Base-by-base conservation (phyloP, 2,113 vertebrate species). In the Mola mola region DNA sequence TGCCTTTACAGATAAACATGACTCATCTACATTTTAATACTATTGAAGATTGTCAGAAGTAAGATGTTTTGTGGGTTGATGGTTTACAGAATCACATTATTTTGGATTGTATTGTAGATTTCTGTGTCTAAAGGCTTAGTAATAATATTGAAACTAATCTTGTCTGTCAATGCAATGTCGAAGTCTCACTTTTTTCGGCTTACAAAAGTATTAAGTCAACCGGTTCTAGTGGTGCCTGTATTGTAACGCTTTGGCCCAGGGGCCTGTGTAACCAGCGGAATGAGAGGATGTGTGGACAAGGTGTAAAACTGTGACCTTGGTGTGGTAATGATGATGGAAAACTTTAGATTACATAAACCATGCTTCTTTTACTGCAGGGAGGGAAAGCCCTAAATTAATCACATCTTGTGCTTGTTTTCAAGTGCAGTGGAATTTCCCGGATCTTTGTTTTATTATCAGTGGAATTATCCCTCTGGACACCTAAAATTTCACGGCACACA, bases 341-440 rank as follows among this genome's bases (percentile, higher is more conserved):
- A 72, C 52, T 52, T 78, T 66, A 79, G 60, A 71, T 72, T 29
- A 78, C 68, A 83, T 5, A 29, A 81, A 75, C 76, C 62, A 72
- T 46, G 42, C 53, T 22, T 22, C 82, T 63, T 34, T 85, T 49
- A 50, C 50, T 50, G 25, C 31, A 24, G 19, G 9, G 24, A 69
- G 85, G 87, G 28, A 9, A 29, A 29, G 28, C 9, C 28, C 28
- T 29, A 5, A 7, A 7, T 9, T 29, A 29, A 29, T 29, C 9
- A 29, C 28, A 29, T 29, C 6, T 29, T 29, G 6, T 29, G 9
- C 9, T 29, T 29, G 28, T 29, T 29, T 29, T 29, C 28, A 29
- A 29, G 9, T 29, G 28, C 9, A 9, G 6, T 29, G 28, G 28
- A 29, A 29, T 29, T 9, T 29, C 1, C 9, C 28, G 6, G 28